Conservation (phyloP, 2,797 vertebrate species). For the Sebastes melanostomus region DNA sequence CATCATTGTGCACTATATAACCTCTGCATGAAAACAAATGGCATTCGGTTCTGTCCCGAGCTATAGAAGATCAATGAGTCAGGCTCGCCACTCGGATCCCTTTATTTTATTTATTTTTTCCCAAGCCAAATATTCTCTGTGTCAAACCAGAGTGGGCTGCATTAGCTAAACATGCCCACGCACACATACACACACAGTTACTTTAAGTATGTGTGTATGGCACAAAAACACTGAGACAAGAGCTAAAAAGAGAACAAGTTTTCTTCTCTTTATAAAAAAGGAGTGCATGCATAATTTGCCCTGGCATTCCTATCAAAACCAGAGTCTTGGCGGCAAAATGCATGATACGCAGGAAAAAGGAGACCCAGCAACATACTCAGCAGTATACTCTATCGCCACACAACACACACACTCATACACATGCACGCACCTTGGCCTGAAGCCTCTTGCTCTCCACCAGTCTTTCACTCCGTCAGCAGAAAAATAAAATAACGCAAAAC, state of each 20-base stretch:
- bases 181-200: not conserved
- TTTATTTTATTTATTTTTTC: not conserved
- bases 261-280: slow-evolving; percentile 25
- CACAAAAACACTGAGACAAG: slow-evolving; percentile 28
- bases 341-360: slow-evolving; percentile 58
- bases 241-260: slow-evolving; percentile 26
- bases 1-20: slow-evolving; percentile 39
- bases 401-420: slow-evolving; percentile 12
- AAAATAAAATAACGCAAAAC: slow-evolving; percentile 47
- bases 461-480: slow-evolving; percentile 63
- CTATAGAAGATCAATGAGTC: slow-evolving; percentile 64
- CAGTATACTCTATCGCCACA: slow-evolving; percentile 45
- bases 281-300: slow-evolving; percentile 47
- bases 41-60: slow-evolving; percentile 25
- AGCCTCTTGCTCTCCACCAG: slow-evolving; percentile 36
- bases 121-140: slow-evolving; percentile 11
- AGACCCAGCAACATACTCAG: slow-evolving; percentile 62
- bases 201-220: not conserved
- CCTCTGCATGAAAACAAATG: slow-evolving; percentile 68
- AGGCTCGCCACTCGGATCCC: slow-evolving; percentile 6
- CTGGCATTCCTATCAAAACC: slow-evolving; percentile 56
- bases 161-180: slow-evolving; percentile 5
- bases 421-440: slow-evolving; percentile 41
- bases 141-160: slow-evolving; percentile 28
- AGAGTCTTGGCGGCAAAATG: slow-evolving; percentile 60